Conservation (phyloP, 2,888 invertebrate species). For the Caenorhabditis doughertyi region DNA sequence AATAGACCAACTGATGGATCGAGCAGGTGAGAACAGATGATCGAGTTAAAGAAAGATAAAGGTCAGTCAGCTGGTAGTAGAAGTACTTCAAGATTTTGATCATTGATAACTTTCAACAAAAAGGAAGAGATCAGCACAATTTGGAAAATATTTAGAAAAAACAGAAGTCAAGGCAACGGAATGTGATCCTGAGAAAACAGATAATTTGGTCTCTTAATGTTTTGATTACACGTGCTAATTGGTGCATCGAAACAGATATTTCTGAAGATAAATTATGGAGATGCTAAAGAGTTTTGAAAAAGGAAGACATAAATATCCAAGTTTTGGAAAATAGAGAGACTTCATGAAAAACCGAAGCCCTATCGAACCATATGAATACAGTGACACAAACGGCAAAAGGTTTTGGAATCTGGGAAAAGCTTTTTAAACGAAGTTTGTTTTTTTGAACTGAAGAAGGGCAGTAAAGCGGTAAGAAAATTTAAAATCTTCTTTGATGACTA, state of each 20-base stretch:
- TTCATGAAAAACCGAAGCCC: too few species aligned
- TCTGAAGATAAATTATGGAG: background rate
- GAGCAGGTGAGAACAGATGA: slow-evolving; percentile 40
- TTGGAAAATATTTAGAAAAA: background rate
- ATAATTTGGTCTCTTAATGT: slow-evolving; percentile 7
- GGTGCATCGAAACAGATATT: background rate
- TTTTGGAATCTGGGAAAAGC: too few species aligned
- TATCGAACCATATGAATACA: too few species aligned
- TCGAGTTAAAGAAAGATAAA: slow-evolving; percentile 8
- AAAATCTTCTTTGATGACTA: too few species aligned
- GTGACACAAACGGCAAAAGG: too few species aligned
- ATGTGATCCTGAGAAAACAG: slow-evolving; percentile 16
- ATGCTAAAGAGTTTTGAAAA: too few species aligned
- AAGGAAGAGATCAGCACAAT: slow-evolving; percentile 3
- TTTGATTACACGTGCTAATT: background rate
- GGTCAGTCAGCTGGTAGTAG: slow-evolving; percentile 27
- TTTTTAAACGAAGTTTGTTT: too few species aligned
- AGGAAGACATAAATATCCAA: too few species aligned
- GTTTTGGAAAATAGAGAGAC: too few species aligned
- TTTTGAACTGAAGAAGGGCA: too few species aligned
- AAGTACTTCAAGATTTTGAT: slow-evolving; percentile 28
- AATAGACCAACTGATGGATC: slow-evolving; percentile 33
- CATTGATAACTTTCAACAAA: slow-evolving; percentile 4
- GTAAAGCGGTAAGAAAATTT: too few species aligned
- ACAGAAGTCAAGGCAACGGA: slow-evolving; percentile 1